phyloP scores from a whole-genome alignment of 2,113 vertebrate genomes.

The Arothron firmamentum region DNA sequence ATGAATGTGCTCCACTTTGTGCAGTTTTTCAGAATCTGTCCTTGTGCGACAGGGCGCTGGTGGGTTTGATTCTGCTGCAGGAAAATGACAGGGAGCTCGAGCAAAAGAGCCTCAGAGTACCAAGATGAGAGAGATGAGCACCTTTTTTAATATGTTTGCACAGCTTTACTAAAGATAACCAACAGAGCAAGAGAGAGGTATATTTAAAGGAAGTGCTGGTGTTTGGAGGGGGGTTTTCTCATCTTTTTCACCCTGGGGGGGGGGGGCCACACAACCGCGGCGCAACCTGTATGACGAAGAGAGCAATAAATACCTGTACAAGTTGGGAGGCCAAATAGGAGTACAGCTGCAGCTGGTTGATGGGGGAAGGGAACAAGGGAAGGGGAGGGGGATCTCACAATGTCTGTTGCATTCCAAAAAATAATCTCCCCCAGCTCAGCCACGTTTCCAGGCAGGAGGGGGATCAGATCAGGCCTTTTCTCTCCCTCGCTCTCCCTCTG shows the following conservation, averaged over 20 bases:
- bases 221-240: slow-evolving; percentile 20
- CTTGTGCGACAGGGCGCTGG: slow-evolving; percentile 67
- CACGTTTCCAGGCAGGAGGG: slow-evolving; percentile 67
- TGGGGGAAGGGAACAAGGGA: slow-evolving; percentile 52
- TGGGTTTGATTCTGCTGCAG: slow-evolving; percentile 67
- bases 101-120: slow-evolving; percentile 53
- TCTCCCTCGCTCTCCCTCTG: slow-evolving; percentile 56
- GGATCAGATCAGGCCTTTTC: slow-evolving; percentile 67
- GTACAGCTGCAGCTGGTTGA: slow-evolving; percentile 66
- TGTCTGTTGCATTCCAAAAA: slow-evolving; percentile 76
- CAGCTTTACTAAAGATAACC: slow-evolving; percentile 79
- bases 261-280: slow-evolving; percentile 69
- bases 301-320: slow-evolving; percentile 79
- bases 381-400: slow-evolving; percentile 67
- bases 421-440: slow-evolving; percentile 73
- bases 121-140: slow-evolving; percentile 66
- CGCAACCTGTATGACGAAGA: slow-evolving; percentile 71
- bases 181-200: slow-evolving; percentile 50
- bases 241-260: slow-evolving; percentile 57
- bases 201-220: slow-evolving; percentile 67
- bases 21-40: slow-evolving; percentile 68
- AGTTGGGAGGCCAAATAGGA: slow-evolving; percentile 69
- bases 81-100: slow-evolving; percentile 64
- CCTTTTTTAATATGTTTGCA: slow-evolving; percentile 78
- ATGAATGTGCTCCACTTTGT: slow-evolving; percentile 68